Evolutionary conservation across 2,888 invertebrate species (phyloP), one percentile per base, ranked within the genome.

Genomic region (Elaeidobius kamerunicus): DNA sequence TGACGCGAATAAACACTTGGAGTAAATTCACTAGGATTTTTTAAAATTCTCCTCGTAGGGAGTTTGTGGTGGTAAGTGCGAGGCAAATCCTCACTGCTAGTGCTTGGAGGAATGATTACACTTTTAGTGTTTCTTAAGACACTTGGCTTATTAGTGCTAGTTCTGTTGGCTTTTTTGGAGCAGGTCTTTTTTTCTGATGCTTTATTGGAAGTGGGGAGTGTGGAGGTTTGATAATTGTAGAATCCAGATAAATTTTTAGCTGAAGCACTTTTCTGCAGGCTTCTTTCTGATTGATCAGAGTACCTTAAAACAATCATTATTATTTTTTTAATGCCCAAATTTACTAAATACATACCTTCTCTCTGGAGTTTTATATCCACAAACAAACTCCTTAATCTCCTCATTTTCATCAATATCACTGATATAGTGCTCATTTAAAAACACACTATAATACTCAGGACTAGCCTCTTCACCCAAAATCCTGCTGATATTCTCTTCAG

Each of bases 401-500:
- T 72, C 72, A 52, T 72, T 72, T 60, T 73, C 73, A 53, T 73
- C 73, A 39, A 73, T 73, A 52, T 73, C 73, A 6, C 72, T 72
- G 57, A 73, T 73, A 61, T 72, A 73, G 52, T 72, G 71, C 35
- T 73, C 73, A 53, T 72, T 73, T 54, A 65, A 69, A 55, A 65
- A 70, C 1, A 69, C 61, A 39, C 56, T 66, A 41, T 65, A 66
- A 40, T 67, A 66, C 40, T 67, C 67, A 0, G 67, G 67, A 38
- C 56, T 56, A 4, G 52, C 53, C n/a, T 55, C 55, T 12, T 36
- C 39, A 4, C 35, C 23, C 20, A 46, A 47, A 23, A 53, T 40
- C 23, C 48, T 39, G 49, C 53, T 50, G 20, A 58, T 27, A 46
- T 52, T 43, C 16, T 52, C 16, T 23, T 51, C 43, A 17, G 45